Conservation (phyloP, 2,888 invertebrate species). For the Leucophenga maculata region DNA sequence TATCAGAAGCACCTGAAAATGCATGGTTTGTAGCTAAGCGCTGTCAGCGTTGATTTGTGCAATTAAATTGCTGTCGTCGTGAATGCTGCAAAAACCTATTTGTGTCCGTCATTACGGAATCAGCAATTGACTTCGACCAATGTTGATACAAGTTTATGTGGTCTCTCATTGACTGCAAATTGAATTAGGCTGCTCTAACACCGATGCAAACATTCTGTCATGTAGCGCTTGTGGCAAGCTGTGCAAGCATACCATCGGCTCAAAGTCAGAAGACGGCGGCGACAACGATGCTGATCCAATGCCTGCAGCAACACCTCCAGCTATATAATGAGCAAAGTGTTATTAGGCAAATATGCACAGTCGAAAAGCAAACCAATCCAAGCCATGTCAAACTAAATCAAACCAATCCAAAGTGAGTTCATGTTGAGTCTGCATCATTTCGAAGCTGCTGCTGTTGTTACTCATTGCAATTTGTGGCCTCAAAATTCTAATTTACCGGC, state of each 20-base stretch:
- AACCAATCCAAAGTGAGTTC: background rate
- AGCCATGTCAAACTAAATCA: background rate
- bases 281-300: background rate
- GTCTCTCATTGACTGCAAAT: constrained; percentile 8
- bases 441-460: background rate
- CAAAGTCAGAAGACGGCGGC: too few relatives aligned
- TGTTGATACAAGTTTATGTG: background rate
- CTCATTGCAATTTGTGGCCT: background rate
- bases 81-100: background rate
- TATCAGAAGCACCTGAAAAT: too few relatives aligned
- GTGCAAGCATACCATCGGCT: too few relatives aligned
- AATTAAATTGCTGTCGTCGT: background rate
- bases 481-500: background rate
- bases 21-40: too few relatives aligned
- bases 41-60: constrained; percentile 5
- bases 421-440: too few relatives aligned
- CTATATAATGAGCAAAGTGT: constrained; percentile 18
- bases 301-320: background rate
- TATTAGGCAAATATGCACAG: constrained; percentile 18
- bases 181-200: constrained; percentile 6
- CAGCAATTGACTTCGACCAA: background rate
- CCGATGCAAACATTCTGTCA: too few relatives aligned
- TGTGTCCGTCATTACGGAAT: background rate
- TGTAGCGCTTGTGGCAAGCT: too few relatives aligned
- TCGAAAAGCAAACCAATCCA: background rate